phyloP scores from a whole-genome alignment of 1,140 invertebrate species.

The Cryptotermes secundus region DNA sequence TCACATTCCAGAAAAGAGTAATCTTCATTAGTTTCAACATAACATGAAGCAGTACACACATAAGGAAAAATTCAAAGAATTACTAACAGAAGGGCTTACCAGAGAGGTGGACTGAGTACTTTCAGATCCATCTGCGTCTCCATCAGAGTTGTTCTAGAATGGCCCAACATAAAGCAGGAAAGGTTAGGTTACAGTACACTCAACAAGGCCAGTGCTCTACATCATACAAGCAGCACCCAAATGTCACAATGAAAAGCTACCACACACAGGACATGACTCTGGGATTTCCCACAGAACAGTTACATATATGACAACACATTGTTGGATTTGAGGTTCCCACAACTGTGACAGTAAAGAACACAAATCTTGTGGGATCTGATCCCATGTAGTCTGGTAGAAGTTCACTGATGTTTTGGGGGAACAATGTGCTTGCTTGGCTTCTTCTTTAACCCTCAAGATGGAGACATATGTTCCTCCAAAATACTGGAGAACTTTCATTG shows the following conservation, averaged over 20 bases:
- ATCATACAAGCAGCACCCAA: slow-evolving; percentile 19
- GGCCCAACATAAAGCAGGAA: background rate
- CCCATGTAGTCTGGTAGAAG: no score
- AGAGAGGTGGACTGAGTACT: background rate
- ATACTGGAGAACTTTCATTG: no score
- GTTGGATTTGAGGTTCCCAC: no score
- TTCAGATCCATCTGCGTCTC: background rate
- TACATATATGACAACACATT: no score
- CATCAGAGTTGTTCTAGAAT: slow-evolving; percentile 22
- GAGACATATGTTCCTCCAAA: no score
- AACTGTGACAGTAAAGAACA: no score
- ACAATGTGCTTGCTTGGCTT: no score
- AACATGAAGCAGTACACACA: background rate
- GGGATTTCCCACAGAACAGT: background rate
- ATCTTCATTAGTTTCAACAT: background rate
- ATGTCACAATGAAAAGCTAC: background rate
- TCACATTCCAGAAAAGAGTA: no score
- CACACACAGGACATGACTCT: background rate
- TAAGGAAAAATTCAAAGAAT: background rate
- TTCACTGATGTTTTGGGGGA: no score
- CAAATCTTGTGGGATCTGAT: no score
- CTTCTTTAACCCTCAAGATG: no score
- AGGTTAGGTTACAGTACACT: slow-evolving; percentile 2
- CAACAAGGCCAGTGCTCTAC: background rate
- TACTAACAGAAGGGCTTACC: background rate